Percentiles rank a stretch among this genome's conserved stretches.
phyloP scores from a whole-genome alignment of 2,888 invertebrate species.

The Amphimallon solstitiale region DNA sequence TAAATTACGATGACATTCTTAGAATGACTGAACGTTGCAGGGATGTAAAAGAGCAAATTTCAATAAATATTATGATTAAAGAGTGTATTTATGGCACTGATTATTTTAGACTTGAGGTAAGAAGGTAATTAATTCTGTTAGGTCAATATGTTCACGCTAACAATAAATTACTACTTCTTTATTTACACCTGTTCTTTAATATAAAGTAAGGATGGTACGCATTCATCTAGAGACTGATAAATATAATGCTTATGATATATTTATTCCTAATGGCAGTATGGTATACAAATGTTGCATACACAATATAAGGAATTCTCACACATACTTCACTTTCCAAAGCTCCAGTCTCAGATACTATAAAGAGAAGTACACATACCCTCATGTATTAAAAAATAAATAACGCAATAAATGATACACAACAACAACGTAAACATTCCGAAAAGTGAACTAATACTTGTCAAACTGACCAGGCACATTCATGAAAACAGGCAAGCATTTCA shows the following conservation, averaged over 20 bases:
- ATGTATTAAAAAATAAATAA: slow-evolving; percentile 2
- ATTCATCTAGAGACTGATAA: neutral
- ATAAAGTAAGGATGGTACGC: neutral
- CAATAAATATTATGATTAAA: too few relatives aligned
- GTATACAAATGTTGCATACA: neutral
- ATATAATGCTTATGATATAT: neutral
- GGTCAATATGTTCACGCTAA: too few relatives aligned
- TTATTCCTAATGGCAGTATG: neutral
- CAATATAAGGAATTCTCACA: too few relatives aligned
- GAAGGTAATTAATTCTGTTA: too few relatives aligned
- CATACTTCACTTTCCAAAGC: neutral
- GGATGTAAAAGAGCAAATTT: too few relatives aligned
- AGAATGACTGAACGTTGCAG: too few relatives aligned
- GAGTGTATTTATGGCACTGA: too few relatives aligned
- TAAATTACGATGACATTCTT: too few relatives aligned
- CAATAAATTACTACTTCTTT: too few relatives aligned
- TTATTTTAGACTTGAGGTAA: too few relatives aligned
- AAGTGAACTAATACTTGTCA: slow-evolving; percentile 46
- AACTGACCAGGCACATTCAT: slow-evolving; percentile 57
- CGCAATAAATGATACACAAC: neutral
- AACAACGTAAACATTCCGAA: slow-evolving; percentile 38
- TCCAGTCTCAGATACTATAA: slow-evolving; percentile 13
- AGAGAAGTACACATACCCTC: neutral
- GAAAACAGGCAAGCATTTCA: slow-evolving; percentile 49
- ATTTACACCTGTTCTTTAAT: slow-evolving; percentile 31